Base-by-base conservation (phyloP, 2,113 vertebrate species). In the Agapornis roseicollis region DNA sequence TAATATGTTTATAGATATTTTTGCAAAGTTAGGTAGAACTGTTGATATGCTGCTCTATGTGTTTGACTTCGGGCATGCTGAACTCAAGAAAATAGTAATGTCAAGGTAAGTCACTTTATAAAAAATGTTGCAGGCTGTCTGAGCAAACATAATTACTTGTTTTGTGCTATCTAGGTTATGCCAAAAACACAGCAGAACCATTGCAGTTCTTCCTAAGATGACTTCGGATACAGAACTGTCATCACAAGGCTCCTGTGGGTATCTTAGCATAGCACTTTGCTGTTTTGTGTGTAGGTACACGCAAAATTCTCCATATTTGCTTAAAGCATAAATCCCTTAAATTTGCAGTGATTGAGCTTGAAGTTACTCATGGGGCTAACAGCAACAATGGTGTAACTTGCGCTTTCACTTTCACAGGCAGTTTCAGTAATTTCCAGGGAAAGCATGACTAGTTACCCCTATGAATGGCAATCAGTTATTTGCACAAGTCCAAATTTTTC, bases 281-380 rank as follows among this genome's bases (percentile, higher is more conserved):
- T 46, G 20, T 13, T n/a, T 9, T 29, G 9, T 47, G 10, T 56
- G 27, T 50, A 41, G 79, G 35, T 42, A 18, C 28, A 2, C 9
- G 13, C 31, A 25, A 1, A 60, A 20, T 80, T 71, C 39, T 84
- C 37, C 25, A 4, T 14, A 2, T 46, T 58, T 76, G 56, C 35
- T 71, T 66, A 10, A 60, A 71, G 25, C 22, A 6, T 8, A 3
- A 7, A 7, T 46, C 41, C 12, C 39, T 64, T 44, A 29, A 55
- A 2, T 50, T 42, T 1, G 5, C 24, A 31, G 0, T 19, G 18
- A 44, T 33, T 44, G 46, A 65, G 6, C 29, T 7, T n/a, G 0
- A 41, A 24, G 53, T 39, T 88, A 25, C 60, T 94, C 0, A 0
- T 44, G n/a, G 46, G 20, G 6, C 23, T 84, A 33, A 0, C 27